These are phyloP conservation scores for Heliconius ethilla DNA, from an alignment of 2,888 invertebrate genomes.

Conservation along the genomic window DNA sequence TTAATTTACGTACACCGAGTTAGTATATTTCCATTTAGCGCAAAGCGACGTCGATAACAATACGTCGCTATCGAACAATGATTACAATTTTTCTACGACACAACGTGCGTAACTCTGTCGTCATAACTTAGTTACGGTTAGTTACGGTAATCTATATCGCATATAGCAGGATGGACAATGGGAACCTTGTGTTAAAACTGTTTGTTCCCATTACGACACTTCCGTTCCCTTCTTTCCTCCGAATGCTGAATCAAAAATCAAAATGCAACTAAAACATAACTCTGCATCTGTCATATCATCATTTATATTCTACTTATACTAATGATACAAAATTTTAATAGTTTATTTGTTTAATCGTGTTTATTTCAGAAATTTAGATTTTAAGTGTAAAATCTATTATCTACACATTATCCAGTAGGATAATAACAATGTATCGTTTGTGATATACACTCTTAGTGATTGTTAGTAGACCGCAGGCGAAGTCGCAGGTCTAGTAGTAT, in stretches of 20 bases:
- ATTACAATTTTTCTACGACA: slow-evolving; percentile 16
- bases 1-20: neutral
- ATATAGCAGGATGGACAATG: neutral
- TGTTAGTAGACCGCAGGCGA: neutral
- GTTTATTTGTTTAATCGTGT: too few species aligned
- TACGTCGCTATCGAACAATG: slow-evolving; percentile 7
- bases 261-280: too few species aligned
- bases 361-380: too few species aligned
- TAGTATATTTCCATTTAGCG: slow-evolving; percentile 7
- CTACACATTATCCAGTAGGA: too few species aligned
- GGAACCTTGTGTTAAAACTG: neutral
- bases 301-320: too few species aligned
- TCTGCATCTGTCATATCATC: too few species aligned
- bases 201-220: neutral
- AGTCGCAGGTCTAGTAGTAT: neutral
- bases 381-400: too few species aligned
- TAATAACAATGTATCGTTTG: neutral
- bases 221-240: neutral
- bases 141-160: neutral
- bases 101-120: slow-evolving; percentile 1
- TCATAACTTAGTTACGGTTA: slow-evolving; percentile 3
- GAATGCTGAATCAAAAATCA: neutral
- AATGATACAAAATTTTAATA: too few species aligned
- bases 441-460: neutral
- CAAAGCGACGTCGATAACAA: neutral